These are phyloP conservation scores for Protobothrops flavoviridis DNA, from an alignment of 2,113 vertebrate genomes.

Conservation along the genomic window DNA sequence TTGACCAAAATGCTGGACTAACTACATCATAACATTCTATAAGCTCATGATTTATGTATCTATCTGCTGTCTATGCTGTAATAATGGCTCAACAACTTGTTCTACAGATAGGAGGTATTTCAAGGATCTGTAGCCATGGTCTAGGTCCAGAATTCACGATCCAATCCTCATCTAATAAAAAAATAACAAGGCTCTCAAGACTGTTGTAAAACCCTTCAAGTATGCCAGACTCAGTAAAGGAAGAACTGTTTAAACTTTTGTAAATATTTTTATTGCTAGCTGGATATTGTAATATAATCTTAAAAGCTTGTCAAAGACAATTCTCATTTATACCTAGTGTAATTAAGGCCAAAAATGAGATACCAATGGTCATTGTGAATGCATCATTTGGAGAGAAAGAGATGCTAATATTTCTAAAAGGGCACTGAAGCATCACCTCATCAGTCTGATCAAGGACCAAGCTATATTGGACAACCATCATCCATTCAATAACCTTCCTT, in stretches of 20 bases:
- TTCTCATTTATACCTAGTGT: background rate
- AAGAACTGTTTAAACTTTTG: background rate
- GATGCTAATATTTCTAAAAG: background rate
- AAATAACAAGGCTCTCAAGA: background rate
- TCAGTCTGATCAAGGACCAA: background rate
- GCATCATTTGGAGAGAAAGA: background rate
- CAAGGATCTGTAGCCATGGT: background rate
- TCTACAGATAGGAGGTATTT: background rate
- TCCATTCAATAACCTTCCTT: background rate
- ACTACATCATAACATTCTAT: background rate
- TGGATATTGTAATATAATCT: background rate
- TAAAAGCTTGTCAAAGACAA: background rate
- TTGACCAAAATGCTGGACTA: background rate
- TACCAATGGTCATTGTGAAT: background rate
- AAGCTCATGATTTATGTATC: background rate
- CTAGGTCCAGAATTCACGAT: background rate
- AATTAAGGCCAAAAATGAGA: background rate
- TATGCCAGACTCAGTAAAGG: background rate
- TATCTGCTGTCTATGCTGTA: background rate
- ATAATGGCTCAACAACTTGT: background rate
- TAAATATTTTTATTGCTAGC: background rate
- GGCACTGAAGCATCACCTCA: background rate
- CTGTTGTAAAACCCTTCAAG: background rate
- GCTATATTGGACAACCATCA: background rate
- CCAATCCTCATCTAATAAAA: background rate